Percentiles rank a stretch among this genome's conserved stretches.
phyloP scores from a whole-genome alignment of 35 echinoderm and acorn worm genomes.

The Stichopus chloronotus region DNA sequence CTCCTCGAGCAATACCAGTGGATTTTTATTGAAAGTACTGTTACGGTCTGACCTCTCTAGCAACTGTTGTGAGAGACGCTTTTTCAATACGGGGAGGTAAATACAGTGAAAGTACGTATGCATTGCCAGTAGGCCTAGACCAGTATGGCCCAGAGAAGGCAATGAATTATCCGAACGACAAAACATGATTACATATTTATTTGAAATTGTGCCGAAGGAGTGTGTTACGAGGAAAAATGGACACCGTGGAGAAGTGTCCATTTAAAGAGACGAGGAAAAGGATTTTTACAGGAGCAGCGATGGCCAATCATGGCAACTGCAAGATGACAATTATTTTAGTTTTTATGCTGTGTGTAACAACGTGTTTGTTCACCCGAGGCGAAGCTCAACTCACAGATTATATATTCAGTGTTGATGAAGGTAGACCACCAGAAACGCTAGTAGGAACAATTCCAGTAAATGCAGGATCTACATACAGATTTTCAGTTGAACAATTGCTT shows the following conservation, averaged over 20 bases:
- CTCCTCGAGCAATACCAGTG: neutral
- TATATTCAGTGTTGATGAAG: slow-evolving; percentile 50
- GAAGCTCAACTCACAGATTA: slow-evolving; percentile 38
- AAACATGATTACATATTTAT: slow-evolving; percentile 5
- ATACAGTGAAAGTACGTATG: neutral
- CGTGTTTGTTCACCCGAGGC: neutral
- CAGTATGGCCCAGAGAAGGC: neutral
- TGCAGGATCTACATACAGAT: slow-evolving; percentile 39
- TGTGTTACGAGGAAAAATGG: neutral
- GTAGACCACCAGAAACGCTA: slow-evolving; percentile 51
- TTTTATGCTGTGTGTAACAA: neutral
- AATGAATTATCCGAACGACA: neutral
- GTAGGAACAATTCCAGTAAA: slow-evolving; percentile 48
- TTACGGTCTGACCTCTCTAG: neutral
- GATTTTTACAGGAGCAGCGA: neutral
- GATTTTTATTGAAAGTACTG: neutral
- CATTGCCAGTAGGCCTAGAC: neutral
- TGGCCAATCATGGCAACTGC: neutral
- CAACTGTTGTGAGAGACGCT: slow-evolving; percentile 64
- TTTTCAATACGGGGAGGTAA: neutral
- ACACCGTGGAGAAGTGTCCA: neutral
- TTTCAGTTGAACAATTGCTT: slow-evolving; percentile 29
- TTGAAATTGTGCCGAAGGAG: neutral
- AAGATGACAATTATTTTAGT: neutral
- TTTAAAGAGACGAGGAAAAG: neutral